A percentile compares a stretch with the other conserved stretches of the same genome.
Evolutionary conservation across 2,888 invertebrate species (phyloP).

Genomic region (Drosophila kambysellisi): DNA sequence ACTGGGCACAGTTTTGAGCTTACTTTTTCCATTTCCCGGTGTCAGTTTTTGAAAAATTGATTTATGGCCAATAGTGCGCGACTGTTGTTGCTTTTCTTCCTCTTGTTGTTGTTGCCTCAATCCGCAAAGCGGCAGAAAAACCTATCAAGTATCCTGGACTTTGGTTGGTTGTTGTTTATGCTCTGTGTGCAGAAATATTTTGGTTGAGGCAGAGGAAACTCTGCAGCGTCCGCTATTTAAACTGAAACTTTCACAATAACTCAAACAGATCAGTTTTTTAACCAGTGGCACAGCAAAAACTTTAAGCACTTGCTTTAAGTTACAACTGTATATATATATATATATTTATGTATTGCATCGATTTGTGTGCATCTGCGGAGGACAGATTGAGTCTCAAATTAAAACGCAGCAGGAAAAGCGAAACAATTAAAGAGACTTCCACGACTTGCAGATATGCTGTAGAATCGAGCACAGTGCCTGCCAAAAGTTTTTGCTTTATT

Average conservation of each 20-base stretch:
- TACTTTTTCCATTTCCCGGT: conserved; percentile 79
- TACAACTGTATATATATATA: conserved; percentile 4
- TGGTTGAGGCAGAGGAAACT: conserved; percentile 64
- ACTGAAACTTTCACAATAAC: conserved; percentile 62
- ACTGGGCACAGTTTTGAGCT: conserved; percentile 73
- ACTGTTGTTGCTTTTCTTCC: conserved; percentile 15
- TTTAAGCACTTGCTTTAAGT: conserved; percentile 42
- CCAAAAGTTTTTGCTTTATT: no score
- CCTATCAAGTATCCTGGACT: conserved; percentile 69
- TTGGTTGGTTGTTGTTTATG: conserved; percentile 45
- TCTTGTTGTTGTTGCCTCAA: conserved; percentile 8
- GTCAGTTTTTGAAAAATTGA: conserved; percentile 78
- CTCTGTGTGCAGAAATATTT: conserved; percentile 49
- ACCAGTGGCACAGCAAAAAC: conserved; percentile 18
- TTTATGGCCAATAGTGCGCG: conserved; percentile 73
- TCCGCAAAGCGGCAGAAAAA: conserved; percentile 64
- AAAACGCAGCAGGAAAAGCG: conserved; percentile 51
- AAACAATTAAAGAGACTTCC: neutral
- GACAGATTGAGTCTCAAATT: conserved; percentile 74
- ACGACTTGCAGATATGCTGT: conserved; percentile 20
- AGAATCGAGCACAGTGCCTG: neutral
- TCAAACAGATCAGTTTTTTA: conserved; percentile 71
- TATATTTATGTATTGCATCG: conserved; percentile 20
- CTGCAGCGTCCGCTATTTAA: conserved; percentile 42
- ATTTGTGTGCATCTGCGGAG: conserved; percentile 20